These are phyloP conservation scores for Aethes cnicana DNA, from an alignment of 2,888 invertebrate species.

Conservation along the genomic window DNA sequence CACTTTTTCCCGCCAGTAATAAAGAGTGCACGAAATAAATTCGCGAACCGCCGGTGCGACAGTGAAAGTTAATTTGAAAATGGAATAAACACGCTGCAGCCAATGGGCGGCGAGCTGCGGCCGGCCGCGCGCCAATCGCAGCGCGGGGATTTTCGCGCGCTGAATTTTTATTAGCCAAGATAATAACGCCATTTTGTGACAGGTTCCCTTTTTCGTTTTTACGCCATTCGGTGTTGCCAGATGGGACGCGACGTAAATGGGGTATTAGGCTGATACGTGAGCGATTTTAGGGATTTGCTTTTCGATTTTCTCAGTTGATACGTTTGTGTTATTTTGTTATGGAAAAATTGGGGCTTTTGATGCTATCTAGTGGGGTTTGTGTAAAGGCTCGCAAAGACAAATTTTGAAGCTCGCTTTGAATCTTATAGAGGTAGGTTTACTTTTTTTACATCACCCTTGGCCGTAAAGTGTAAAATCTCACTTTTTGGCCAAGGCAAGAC, in stretches of 20 bases:
- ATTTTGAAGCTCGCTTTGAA: too few species aligned
- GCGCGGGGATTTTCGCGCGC: slow-evolving; percentile 75
- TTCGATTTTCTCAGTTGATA: slow-evolving; percentile 43
- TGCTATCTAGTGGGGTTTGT: slow-evolving; percentile 10
- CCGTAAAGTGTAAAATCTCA: too few species aligned
- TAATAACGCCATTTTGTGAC: slow-evolving; percentile 80
- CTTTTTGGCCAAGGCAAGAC: too few species aligned
- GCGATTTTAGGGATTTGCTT: slow-evolving; percentile 48
- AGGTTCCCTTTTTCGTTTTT: slow-evolving; percentile 68
- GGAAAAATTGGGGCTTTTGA: slow-evolving; percentile 17
- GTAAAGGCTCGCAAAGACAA: background rate
- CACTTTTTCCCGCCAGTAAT: slow-evolving; percentile 44
- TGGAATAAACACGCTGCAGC: slow-evolving; percentile 74
- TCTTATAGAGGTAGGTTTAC: too few species aligned
- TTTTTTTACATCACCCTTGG: too few species aligned
- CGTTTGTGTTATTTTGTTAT: slow-evolving; percentile 33
- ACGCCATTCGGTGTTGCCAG: slow-evolving; percentile 47
- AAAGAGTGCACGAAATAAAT: slow-evolving; percentile 63
- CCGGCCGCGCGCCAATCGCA: slow-evolving; percentile 69
- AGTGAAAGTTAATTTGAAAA: slow-evolving; percentile 82
- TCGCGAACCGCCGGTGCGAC: slow-evolving; percentile 63
- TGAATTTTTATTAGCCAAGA: slow-evolving; percentile 81
- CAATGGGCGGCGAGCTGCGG: slow-evolving; percentile 63
- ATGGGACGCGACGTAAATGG: slow-evolving; percentile 60
- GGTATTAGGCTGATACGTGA: slow-evolving; percentile 48